A percentile compares a stretch with the other conserved stretches of the same genome.
These are phyloP conservation scores for Dryadula phaetusa DNA, from an alignment of 2,888 invertebrate species.

Conservation along the genomic window DNA sequence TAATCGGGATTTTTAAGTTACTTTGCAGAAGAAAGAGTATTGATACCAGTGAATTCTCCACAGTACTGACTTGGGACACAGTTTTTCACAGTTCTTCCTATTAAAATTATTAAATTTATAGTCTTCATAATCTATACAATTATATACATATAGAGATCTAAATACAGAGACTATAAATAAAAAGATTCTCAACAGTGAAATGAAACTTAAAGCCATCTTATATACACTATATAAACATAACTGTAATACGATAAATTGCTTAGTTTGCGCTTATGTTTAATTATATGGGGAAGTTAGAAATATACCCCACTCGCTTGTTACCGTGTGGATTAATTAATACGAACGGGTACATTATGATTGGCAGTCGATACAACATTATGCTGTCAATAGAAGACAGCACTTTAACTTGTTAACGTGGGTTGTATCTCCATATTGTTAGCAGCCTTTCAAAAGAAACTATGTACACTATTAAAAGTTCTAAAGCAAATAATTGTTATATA, in stretches of 20 bases:
- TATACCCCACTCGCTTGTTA: constrained; percentile 24
- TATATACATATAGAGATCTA: no score
- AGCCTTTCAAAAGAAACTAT: neutral
- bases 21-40: no score
- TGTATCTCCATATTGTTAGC: constrained; percentile 13
- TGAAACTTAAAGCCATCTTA: no score
- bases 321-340: constrained; percentile 24
- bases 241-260: neutral
- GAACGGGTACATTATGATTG: constrained; percentile 32
- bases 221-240: no score
- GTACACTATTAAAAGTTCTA: neutral
- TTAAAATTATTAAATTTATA: no score
- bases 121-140: no score
- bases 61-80: no score
- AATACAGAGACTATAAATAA: no score
- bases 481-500: neutral
- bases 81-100: no score
- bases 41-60: no score
- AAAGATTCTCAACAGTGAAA: no score
- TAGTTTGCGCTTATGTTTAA: neutral
- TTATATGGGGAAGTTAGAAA: constrained; percentile 9
- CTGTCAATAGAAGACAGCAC: constrained; percentile 31
- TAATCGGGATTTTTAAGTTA: no score
- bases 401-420: constrained; percentile 23
- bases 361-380: constrained; percentile 30